Evolutionary conservation across 2,888 invertebrate species (phyloP), one percentile per base, ranked within the genome.

Genomic region (Gerosis bhagava): DNA sequence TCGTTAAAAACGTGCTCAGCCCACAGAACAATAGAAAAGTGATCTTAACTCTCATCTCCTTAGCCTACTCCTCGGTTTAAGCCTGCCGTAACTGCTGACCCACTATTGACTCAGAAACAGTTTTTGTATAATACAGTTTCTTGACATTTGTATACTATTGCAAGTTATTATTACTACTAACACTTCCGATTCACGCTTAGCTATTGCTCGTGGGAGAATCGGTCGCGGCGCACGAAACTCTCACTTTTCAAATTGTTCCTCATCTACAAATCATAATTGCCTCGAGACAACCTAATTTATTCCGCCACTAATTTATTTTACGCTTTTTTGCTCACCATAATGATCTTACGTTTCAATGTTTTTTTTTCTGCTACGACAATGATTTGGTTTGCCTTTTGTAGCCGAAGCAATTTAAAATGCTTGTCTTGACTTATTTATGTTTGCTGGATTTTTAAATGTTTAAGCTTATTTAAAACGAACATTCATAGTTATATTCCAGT

Each of bases 191-290:
- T 21, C 17, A n/a, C 29, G 22, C n/a, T 17, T 16, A 4, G 12
- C 17, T 12, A 44, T 19, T 25, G 28, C 45, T 37, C 45, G 37
- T 45, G 45, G 37, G 45, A 48, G 48, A 50, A 48, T 48, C 35
- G 39, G 17, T 29, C 41, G 41, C 44, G 24, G 46, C 34, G 28
- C 51, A 47, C 34, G 31, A 16, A 28, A 55, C 54, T 59, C 59
- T 61, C 59, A 59, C 60, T 60, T 54, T 58, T 49, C 34, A 32
- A 42, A 49, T 29, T 24, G 35, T 50, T 46, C 47, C 53, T 50
- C 44, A 49, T 54, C 52, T 51, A 44, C 52, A 32, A 56, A 53
- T 53, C 46, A 46, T 53, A 57, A 57, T 59, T 56, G 46, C 43
- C 47, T 52, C 43, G 32, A 54, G 53, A 50, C 49, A 36, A 53